These are phyloP conservation scores for Parazoanthus swiftii DNA, from an alignment of 92 coral and sea anemone species.

Conservation along the genomic window DNA sequence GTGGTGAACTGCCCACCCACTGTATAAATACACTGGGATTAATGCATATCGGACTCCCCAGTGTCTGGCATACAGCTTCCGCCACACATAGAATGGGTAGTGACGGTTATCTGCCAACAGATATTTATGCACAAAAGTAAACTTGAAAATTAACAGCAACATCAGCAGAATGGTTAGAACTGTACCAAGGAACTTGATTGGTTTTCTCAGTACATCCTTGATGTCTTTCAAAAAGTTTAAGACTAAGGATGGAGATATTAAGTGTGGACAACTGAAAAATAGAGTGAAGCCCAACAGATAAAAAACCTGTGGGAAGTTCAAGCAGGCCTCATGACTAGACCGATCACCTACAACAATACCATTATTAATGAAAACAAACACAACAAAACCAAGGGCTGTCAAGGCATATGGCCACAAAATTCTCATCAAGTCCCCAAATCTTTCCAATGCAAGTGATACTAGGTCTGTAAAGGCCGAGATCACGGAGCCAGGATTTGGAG, in stretches of 20 bases:
- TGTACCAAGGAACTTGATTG: constrained; percentile 42
- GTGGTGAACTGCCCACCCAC: constrained; percentile 55
- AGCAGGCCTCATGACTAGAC: constrained; percentile 73
- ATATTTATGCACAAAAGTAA: constrained; percentile 84
- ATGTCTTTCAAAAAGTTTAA: constrained; percentile 41
- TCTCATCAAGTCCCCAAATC: constrained; percentile 45
- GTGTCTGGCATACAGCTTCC: constrained; percentile 83
- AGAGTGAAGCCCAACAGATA: constrained; percentile 74
- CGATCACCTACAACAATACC: constrained; percentile 94
- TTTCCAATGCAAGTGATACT: constrained; percentile 38
- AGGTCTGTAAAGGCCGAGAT: constrained; percentile 51
- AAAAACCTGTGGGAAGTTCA: constrained; percentile 91
- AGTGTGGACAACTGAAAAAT: constrained; percentile 72
- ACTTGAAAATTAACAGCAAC: constrained; percentile 55
- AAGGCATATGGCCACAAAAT: constrained; percentile 75
- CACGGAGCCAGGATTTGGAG: constrained; percentile 17
- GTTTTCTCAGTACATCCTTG: constrained; percentile 39
- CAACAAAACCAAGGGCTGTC: constrained; percentile 56
- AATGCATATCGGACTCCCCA: constrained; percentile 67
- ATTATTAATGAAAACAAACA: constrained; percentile 69
- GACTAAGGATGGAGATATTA: constrained; percentile 57
- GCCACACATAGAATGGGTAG: constrained; percentile 94
- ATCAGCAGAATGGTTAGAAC: constrained; percentile 38
- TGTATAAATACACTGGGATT: constrained; percentile 70
- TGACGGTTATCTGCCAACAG: constrained; percentile 96